These are phyloP conservation scores for Luffia ferchaultella DNA, from an alignment of 2,888 invertebrate genomes.

Conservation along the genomic window DNA sequence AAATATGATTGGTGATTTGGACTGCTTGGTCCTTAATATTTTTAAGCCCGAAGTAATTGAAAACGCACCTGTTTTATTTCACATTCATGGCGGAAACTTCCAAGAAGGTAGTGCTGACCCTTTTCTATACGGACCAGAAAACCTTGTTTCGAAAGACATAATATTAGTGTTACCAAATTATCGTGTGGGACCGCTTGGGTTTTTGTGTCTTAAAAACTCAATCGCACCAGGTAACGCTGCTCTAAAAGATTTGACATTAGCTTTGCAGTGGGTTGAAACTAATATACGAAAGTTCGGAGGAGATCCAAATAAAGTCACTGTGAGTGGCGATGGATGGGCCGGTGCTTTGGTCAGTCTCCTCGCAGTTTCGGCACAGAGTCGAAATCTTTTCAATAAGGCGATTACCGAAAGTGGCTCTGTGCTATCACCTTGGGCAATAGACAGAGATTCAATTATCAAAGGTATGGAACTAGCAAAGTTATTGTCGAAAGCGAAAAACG, in stretches of 20 bases:
- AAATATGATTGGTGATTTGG: slow-evolving; percentile 30
- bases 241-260: slow-evolving; percentile 13
- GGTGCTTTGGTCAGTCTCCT: slow-evolving; percentile 11
- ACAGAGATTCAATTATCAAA: slow-evolving; percentile 9
- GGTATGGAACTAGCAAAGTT: slow-evolving; percentile 34
- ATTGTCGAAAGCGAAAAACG: slow-evolving; percentile 30
- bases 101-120: slow-evolving; percentile 15
- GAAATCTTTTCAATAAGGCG: slow-evolving; percentile 11
- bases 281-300: slow-evolving; percentile 14
- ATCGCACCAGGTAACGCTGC: slow-evolving; percentile 14
- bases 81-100: slow-evolving; percentile 55
- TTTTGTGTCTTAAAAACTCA: slow-evolving; percentile 11
- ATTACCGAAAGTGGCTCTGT: slow-evolving; percentile 13
- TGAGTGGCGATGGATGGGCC: slow-evolving; percentile 13
- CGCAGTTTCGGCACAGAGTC: slow-evolving; percentile 10
- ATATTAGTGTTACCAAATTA: slow-evolving; percentile 5
- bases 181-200: slow-evolving; percentile 17
- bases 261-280: slow-evolving; percentile 12
- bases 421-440: slow-evolving; percentile 8
- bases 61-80: slow-evolving; percentile 32
- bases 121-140: slow-evolving; percentile 18
- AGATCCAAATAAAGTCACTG: slow-evolving; percentile 11
- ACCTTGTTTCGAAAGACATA: slow-evolving; percentile 5
- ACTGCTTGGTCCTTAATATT: slow-evolving; percentile 51
- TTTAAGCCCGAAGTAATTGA: slow-evolving; percentile 33